Evolutionary conservation across 2,888 invertebrate genomes (phyloP), one percentile per base, ranked within the genome.

Genomic region (Pseudococcus jackbeardsleyi): DNA sequence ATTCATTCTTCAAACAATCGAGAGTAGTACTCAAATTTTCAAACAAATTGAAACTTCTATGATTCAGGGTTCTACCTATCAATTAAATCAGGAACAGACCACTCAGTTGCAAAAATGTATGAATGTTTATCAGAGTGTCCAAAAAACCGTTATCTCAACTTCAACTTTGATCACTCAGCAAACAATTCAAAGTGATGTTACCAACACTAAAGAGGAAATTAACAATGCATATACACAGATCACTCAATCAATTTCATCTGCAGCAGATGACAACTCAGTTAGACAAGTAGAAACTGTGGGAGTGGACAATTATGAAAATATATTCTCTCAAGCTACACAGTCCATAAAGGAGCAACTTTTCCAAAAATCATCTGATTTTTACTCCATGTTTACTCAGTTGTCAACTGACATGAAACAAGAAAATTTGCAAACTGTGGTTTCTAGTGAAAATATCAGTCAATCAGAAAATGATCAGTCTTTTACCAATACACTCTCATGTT

Each of bases 101-200:
- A 33, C 33, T 72, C 33, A 33, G 8, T 5, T 72, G 33, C 15
- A 72, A 5, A 72, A 72, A 17, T 19, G 72, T 7, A 72, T 72
- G 72, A 72, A 33, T 33, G 17, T 72, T 72, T 72, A 72, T 72
- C 72, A 72, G 33, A 72, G 33, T 72, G 33, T 72, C 6, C 72
- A 72, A 5, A 72, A 17, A 12, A 72, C 33, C 7, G 72, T 72
- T 12, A 33, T 33, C 1, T 72, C 72, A 72, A 33, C 72, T 0
- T 72, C 72, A 72, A 72, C 72, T 6, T 33, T 33, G 5, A 33
- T 33, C 33, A 33, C 72, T 17, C 72, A 72, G 17, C 72, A 72
- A 72, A 72, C 2, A 15, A 72, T 72, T 33, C 17, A 33, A 33
- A 33, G 33, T 33, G 72, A 72, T 17, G 33, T 72, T 1, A 72